Conservation (phyloP, 2,888 invertebrate genomes). For the Coleophora deauratella region DNA sequence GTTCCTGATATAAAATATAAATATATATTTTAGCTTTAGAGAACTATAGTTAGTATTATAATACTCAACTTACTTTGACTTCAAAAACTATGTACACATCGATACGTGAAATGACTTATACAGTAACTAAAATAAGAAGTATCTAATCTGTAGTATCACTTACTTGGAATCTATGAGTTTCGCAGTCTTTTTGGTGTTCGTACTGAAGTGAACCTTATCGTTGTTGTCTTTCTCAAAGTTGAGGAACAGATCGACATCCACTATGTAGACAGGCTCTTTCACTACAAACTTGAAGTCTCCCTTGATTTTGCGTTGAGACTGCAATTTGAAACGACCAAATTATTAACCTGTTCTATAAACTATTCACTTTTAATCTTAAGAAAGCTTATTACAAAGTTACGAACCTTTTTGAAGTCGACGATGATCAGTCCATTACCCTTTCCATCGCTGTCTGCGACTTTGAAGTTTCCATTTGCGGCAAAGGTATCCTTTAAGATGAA, state of each 20-base stretch:
- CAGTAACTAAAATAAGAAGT: too few species aligned
- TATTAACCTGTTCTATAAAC: too few species aligned
- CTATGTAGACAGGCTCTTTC: conserved; percentile 74
- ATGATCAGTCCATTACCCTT: conserved; percentile 76
- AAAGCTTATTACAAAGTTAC: neutral
- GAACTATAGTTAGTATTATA: too few species aligned
- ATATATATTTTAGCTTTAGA: neutral
- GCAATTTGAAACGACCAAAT: conserved; percentile 21
- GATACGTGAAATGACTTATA: too few species aligned
- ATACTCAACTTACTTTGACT: too few species aligned
- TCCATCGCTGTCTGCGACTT: conserved; percentile 74
- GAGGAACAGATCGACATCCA: conserved; percentile 77
- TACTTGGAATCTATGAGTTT: conserved; percentile 77
- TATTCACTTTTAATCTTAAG: too few species aligned
- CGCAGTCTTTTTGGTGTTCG: conserved; percentile 71
- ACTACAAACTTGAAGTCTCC: conserved; percentile 76
- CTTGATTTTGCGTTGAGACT: conserved; percentile 76
- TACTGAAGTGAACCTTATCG: conserved; percentile 78
- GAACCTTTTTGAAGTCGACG: conserved; percentile 73
- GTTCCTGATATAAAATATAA: conserved; percentile 41
- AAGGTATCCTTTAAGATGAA: conserved; percentile 76
- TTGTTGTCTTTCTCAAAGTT: conserved; percentile 81
- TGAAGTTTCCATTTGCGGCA: conserved; percentile 76
- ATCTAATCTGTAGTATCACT: conserved; percentile 26
- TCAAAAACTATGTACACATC: too few species aligned